Conservation (phyloP, 2,888 invertebrate genomes). For the Camptogramma bilineatum region DNA sequence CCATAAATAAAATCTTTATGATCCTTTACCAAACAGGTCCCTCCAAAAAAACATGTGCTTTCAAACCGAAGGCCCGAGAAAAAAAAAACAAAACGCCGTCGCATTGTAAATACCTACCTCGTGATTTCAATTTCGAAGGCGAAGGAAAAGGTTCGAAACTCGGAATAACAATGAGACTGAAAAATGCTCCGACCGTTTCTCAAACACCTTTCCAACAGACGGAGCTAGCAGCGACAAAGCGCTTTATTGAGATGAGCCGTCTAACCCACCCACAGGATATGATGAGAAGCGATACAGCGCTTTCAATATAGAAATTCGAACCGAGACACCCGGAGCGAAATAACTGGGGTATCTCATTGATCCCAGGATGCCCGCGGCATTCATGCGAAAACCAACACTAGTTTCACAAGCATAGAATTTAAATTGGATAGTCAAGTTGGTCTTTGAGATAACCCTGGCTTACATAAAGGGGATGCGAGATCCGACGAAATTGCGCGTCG, state of each 20-base stretch:
- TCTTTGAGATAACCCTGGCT: constrained; percentile 71
- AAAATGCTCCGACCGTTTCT: constrained; percentile 63
- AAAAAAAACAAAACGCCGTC: constrained; percentile 55
- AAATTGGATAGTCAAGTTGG: constrained; percentile 36
- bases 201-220: constrained; percentile 63
- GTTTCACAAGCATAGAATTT: neutral
- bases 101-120: constrained; percentile 73
- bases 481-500: constrained; percentile 78
- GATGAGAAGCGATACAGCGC: constrained; percentile 59
- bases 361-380: constrained; percentile 53
- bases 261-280: constrained; percentile 38
- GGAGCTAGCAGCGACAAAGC: constrained; percentile 53
- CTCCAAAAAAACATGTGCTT: constrained; percentile 65
- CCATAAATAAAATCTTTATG: constrained; percentile 69
- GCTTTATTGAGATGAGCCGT: constrained; percentile 48
- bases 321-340: constrained; percentile 71
- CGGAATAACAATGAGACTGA: constrained; percentile 69
- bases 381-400: constrained; percentile 47
- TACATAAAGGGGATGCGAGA: constrained; percentile 81
- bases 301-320: constrained; percentile 56
- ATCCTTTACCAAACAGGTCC: constrained; percentile 61
- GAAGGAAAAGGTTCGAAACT: constrained; percentile 60
- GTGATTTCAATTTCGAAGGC: constrained; percentile 58
- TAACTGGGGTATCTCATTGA: constrained; percentile 76
- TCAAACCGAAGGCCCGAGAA: constrained; percentile 52